Evolutionary conservation across 2,797 vertebrate species (phyloP).

Genomic region (Hypotaenidia okinawae): DNA sequence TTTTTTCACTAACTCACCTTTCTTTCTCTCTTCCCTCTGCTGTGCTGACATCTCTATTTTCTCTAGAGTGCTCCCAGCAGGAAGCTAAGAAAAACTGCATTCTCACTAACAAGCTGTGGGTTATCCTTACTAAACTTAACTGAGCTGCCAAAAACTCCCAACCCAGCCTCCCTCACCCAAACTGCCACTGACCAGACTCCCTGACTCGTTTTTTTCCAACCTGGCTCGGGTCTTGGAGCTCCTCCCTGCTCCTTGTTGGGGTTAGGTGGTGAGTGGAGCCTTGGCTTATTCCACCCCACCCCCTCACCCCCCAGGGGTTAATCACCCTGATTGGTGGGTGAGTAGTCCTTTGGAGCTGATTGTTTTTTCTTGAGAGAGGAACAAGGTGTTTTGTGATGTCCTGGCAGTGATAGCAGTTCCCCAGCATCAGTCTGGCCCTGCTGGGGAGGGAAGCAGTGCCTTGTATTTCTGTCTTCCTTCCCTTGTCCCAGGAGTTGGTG

Average conservation of each 20-base stretch:
- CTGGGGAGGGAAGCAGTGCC: background rate
- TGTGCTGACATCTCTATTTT: constrained; percentile 9
- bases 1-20: constrained; percentile 22
- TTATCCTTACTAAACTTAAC: constrained; percentile 68
- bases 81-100: constrained; percentile 62
- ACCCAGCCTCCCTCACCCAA: background rate
- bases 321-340: no score
- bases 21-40: constrained; percentile 59
- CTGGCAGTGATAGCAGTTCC: background rate
- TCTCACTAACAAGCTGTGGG: constrained; percentile 62
- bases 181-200: background rate
- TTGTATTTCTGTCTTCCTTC: background rate
- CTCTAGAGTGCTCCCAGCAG: constrained; percentile 53
- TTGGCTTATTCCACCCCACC: background rate
- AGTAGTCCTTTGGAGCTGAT: background rate
- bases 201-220: background rate
- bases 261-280: background rate
- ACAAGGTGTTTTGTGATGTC: background rate
- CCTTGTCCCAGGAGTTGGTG: background rate
- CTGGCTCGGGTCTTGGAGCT: background rate
- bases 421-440: background rate
- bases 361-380: background rate
- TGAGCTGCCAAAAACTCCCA: constrained; percentile 11
- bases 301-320: no score
- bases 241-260: background rate